Evolutionary conservation across 2,113 vertebrate species (phyloP).

Genomic region (Oreochromis aureus): DNA sequence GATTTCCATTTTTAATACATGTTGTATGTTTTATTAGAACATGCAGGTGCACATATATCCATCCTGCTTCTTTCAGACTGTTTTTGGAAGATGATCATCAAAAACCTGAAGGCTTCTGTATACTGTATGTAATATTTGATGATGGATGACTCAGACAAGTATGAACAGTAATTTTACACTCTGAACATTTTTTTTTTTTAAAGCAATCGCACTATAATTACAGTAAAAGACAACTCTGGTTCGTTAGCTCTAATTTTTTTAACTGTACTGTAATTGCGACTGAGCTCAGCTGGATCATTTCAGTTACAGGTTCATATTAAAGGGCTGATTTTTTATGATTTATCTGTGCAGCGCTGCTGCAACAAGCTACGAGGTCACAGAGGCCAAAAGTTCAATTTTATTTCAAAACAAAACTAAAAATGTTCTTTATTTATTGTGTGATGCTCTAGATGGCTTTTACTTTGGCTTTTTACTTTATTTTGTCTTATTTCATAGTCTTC

Average conservation of each 20-base stretch:
- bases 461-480: neutral
- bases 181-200: neutral
- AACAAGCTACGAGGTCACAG: neutral
- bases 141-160: neutral
- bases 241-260: neutral
- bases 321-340: neutral
- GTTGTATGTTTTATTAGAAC: neutral
- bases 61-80: neutral
- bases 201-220: neutral
- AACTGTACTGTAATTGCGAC: neutral
- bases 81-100: neutral
- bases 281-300: neutral
- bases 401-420: neutral
- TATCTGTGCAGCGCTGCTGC: neutral
- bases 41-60: neutral
- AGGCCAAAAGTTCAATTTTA: neutral
- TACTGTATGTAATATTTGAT: neutral
- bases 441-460: neutral
- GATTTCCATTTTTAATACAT: neutral
- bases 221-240: neutral
- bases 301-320: neutral
- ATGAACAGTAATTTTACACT: neutral
- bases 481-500: neutral
- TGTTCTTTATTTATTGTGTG: neutral
- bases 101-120: fast-evolving